Percentiles rank a stretch among this genome's conserved stretches.
Conservation (phyloP, 2,113 vertebrate species). For the Salvator merianae region DNA sequence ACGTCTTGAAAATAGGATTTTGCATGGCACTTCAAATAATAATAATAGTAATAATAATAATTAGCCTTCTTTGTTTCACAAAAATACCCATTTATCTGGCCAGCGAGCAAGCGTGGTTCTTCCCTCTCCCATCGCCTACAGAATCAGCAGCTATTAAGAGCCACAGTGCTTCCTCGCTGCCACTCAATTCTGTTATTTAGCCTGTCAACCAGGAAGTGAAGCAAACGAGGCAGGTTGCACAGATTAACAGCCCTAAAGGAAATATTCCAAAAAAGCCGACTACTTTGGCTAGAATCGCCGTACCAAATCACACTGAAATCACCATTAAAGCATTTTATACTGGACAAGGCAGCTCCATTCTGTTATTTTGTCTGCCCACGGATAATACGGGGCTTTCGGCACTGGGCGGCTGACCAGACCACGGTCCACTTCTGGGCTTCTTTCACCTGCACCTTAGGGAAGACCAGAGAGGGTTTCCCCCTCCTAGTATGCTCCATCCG, state of each 20-base stretch:
- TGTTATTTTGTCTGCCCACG: no score
- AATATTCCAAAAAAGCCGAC: background rate
- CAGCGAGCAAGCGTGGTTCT: background rate
- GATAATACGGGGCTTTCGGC: no score
- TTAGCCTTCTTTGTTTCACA: background rate
- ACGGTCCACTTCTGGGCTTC: no score
- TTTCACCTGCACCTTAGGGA: no score
- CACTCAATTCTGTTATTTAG: no score
- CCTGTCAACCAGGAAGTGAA: conserved; percentile 2
- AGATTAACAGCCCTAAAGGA: background rate
- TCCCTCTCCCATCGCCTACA: background rate
- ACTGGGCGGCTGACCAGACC: no score
- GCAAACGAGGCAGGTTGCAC: background rate
- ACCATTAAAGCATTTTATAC: accelerated
- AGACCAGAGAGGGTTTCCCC: no score
- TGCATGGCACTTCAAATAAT: conserved; percentile 54
- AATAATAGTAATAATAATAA: background rate
- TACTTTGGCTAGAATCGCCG: background rate
- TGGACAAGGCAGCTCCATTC: no score
- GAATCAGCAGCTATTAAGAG: conserved; percentile 29
- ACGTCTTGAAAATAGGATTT: conserved; percentile 48
- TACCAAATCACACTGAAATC: background rate
- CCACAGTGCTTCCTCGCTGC: background rate
- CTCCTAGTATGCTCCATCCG: no score
- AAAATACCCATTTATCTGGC: conserved; percentile 29